phyloP scores from a whole-genome alignment of 2,888 invertebrate species.

The Drosophila limbata region DNA sequence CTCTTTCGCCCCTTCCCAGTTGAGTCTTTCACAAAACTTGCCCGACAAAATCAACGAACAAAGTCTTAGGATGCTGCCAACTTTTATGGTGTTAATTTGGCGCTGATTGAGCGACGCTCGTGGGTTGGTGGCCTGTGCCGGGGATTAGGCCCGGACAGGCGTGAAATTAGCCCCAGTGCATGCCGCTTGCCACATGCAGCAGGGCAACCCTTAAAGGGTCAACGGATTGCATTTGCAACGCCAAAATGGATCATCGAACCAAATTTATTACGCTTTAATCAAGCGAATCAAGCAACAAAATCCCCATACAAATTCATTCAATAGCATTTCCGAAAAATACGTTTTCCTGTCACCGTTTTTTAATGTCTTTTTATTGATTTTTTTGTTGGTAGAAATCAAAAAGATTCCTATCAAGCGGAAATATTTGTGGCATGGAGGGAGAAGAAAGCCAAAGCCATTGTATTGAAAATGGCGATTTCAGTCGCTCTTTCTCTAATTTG shows the following conservation, averaged over 20 bases:
- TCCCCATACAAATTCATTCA: conserved; percentile 16
- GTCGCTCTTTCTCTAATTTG: neutral
- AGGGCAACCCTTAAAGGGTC: conserved; percentile 38
- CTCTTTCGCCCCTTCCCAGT: neutral
- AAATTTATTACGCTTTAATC: conserved; percentile 21
- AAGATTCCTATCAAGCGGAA: conserved; percentile 22
- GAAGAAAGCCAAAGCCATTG: neutral
- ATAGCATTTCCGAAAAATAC: conserved; percentile 2
- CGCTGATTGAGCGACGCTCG: conserved; percentile 73
- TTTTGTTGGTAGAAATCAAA: conserved; percentile 17
- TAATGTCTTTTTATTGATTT: conserved; percentile 19
- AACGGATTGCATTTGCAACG: conserved; percentile 49
- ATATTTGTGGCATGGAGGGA: neutral
- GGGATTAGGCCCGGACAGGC: conserved; percentile 59
- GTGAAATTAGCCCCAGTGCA: conserved; percentile 57
- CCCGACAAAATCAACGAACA: conserved; percentile 38
- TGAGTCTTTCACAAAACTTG: conserved; percentile 13
- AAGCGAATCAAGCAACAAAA: conserved; percentile 16
- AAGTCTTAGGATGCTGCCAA: conserved; percentile 60
- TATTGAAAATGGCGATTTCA: conserved; percentile 5
- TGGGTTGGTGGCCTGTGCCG: conserved; percentile 32
- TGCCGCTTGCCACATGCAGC: neutral
- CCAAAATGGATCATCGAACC: conserved; percentile 31
- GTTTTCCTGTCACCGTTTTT: conserved; percentile 2
- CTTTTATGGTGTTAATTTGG: conserved; percentile 78